Percentiles rank a stretch among this genome's conserved stretches.
Conservation (phyloP, 2,888 invertebrate genomes). For the Pachymerium ferrugineum region DNA sequence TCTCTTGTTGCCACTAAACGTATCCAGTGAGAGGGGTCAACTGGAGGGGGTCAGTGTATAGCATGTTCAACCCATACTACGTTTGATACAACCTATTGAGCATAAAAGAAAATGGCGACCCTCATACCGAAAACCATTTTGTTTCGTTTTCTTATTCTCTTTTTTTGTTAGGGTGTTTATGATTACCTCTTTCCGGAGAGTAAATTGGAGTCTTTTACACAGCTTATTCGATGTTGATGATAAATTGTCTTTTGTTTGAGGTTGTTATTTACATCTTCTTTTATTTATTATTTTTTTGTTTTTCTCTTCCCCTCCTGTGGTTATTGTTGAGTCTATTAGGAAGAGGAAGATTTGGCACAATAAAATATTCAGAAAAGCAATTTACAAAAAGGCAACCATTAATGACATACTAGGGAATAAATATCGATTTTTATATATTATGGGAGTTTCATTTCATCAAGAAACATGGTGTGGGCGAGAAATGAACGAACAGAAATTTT, state of each 20-base stretch:
- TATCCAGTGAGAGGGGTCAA: slow-evolving; percentile 23
- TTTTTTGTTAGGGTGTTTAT: too few relatives aligned
- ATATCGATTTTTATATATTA: not conserved
- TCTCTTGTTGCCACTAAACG: slow-evolving; percentile 27
- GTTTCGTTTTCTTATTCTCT: too few relatives aligned
- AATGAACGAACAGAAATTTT: not conserved
- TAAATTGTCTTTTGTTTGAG: too few relatives aligned
- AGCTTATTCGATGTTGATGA: too few relatives aligned
- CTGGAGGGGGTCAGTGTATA: slow-evolving; percentile 10
- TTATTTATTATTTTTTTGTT: too few relatives aligned
- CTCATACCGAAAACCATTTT: too few relatives aligned
- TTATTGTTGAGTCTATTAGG: not conserved
- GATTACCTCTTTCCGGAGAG: too few relatives aligned
- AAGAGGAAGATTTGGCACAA: not conserved
- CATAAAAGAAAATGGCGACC: not conserved
- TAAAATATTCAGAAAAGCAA: not conserved
- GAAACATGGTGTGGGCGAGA: slow-evolving; percentile 3
- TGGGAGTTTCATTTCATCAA: slow-evolving; percentile 6
- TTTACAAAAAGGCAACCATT: not conserved
- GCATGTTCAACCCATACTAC: slow-evolving; percentile 6
- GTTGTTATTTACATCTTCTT: too few relatives aligned
- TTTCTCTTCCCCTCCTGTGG: not conserved
- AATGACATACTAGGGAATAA: not conserved
- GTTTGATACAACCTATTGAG: slow-evolving; percentile 16
- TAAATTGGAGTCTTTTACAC: too few relatives aligned